Percentiles rank a stretch among this genome's conserved stretches.
Conservation (phyloP, 2,113 vertebrate genomes). For the Nyctereutes procyonoides region DNA sequence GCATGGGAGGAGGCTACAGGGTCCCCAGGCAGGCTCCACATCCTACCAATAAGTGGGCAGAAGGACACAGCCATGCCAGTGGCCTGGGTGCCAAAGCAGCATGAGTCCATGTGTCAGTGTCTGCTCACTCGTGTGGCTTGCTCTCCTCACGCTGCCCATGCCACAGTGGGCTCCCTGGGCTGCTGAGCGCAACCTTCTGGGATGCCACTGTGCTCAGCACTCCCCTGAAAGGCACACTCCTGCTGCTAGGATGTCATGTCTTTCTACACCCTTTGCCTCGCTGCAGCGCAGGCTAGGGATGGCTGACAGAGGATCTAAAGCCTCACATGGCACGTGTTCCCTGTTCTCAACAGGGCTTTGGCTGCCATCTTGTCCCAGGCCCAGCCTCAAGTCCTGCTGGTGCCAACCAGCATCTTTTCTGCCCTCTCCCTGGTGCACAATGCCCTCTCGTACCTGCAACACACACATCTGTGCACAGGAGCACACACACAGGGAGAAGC, state of each 20-base stretch:
- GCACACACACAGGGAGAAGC: background rate
- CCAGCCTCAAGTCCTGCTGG: background rate
- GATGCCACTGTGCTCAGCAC: background rate
- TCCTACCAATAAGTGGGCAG: background rate
- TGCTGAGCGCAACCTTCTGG: background rate
- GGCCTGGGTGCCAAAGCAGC: background rate
- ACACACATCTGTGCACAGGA: background rate
- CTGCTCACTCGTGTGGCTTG: background rate
- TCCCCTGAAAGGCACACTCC: background rate
- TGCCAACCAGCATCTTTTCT: background rate
- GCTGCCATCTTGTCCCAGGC: background rate
- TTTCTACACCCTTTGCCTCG: background rate
- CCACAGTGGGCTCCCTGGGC: background rate
- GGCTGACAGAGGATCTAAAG: background rate
- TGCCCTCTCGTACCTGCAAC: background rate
- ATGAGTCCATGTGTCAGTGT: background rate
- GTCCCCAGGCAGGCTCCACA: background rate
- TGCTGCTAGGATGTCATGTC: background rate
- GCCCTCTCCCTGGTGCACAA: background rate
- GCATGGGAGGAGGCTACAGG: background rate
- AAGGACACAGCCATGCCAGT: background rate
- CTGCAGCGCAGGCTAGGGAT: background rate
- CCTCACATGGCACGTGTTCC: background rate
- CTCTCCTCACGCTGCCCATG: fast-evolving
- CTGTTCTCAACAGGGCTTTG: background rate